Evolutionary conservation across 2,797 vertebrate species (phyloP).

Genomic region (Gymnothorax javanicus): DNA sequence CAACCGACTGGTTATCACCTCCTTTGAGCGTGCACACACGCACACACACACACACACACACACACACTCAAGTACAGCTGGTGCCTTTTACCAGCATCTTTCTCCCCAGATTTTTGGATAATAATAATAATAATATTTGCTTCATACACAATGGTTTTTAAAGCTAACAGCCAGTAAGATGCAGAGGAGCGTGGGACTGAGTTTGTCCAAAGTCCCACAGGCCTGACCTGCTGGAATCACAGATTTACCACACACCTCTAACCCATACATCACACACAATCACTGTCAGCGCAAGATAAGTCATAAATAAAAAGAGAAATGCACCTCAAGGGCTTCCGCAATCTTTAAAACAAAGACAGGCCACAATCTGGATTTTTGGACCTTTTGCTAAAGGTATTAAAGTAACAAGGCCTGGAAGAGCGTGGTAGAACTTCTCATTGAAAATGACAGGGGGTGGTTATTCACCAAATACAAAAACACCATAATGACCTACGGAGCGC

Average conservation of each 20-base stretch:
- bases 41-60: constrained; percentile 8
- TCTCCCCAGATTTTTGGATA: background rate
- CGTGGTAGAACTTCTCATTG: no score
- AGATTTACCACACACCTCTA: no score
- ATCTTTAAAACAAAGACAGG: constrained; percentile 20
- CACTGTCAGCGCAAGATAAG: no score
- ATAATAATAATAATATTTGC: background rate
- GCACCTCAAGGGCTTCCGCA: background rate
- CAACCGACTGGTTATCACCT: background rate
- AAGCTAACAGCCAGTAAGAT: background rate
- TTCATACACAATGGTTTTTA: background rate
- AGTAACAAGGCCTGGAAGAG: background rate
- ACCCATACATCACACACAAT: no score
- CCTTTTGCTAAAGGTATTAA: background rate
- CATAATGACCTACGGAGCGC: background rate
- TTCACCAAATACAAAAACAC: background rate
- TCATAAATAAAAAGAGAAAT: background rate
- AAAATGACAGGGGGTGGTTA: background rate
- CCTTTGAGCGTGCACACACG: background rate
- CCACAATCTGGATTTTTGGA: constrained; percentile 24
- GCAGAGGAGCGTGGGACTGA: background rate
- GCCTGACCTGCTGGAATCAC: background rate
- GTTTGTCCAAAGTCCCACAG: background rate
- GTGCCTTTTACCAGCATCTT: background rate
- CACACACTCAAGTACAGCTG: background rate